These are phyloP conservation scores for Hanleya hanleyi DNA, from an alignment of 2,888 invertebrate species.

Conservation along the genomic window DNA sequence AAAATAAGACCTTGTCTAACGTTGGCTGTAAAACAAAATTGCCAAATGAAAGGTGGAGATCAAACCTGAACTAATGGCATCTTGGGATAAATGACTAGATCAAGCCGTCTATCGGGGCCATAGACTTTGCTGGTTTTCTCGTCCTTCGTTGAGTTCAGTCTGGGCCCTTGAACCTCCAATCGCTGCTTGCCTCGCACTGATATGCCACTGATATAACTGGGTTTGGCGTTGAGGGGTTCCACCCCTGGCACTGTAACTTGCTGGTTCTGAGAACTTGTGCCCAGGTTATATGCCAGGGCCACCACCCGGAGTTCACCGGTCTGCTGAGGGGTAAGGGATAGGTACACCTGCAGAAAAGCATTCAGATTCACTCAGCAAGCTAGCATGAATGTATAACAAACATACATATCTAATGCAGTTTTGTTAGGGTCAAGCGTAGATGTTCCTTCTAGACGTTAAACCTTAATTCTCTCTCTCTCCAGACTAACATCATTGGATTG, in stretches of 20 bases:
- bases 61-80: conserved; percentile 88
- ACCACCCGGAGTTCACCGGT: conserved; percentile 84
- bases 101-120: conserved; percentile 81
- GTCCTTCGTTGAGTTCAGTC: conserved; percentile 76
- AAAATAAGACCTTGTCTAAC: too few relatives aligned
- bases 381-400: too few relatives aligned
- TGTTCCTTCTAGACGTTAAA: too few relatives aligned
- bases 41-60: conserved; percentile 16
- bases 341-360: conserved; percentile 78
- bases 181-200: conserved; percentile 72
- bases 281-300: conserved; percentile 82
- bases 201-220: conserved; percentile 58
- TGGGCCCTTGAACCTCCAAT: conserved; percentile 76
- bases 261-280: conserved; percentile 47
- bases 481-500: too few relatives aligned
- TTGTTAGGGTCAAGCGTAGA: too few relatives aligned
- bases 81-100: conserved; percentile 84
- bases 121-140: conserved; percentile 76
- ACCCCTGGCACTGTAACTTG: conserved; percentile 15
- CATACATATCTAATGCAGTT: too few relatives aligned
- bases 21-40: too few relatives aligned
- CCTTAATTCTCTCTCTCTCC: too few relatives aligned
- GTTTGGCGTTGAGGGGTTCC: conserved; percentile 16
- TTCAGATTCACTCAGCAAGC: too few relatives aligned
- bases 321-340: conserved; percentile 83